A percentile compares a stretch with the other conserved stretches of the same genome.
These are phyloP conservation scores for Bicyclus anynana DNA, from an alignment of 1,140 invertebrate species.

Conservation along the genomic window DNA sequence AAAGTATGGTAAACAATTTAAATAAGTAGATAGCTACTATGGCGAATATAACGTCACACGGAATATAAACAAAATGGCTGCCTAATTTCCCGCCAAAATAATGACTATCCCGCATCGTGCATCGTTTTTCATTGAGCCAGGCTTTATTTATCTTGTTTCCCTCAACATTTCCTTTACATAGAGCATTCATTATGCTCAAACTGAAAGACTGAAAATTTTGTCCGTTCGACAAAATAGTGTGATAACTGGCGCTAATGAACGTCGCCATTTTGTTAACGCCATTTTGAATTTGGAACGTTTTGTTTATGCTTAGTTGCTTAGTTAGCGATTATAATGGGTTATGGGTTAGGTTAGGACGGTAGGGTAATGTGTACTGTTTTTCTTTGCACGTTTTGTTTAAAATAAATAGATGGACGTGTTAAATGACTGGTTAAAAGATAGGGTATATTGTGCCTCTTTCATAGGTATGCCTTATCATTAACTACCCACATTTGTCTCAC, in stretches of 20 bases:
- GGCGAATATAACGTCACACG: no score
- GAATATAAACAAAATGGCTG: constrained; percentile 40
- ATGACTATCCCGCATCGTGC: constrained; percentile 54
- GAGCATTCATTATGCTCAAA: constrained; percentile 60
- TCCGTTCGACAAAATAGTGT: constrained; percentile 73
- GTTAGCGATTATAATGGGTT: neutral
- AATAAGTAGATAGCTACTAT: no score
- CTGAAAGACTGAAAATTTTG: constrained; percentile 73
- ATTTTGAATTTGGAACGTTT: constrained; percentile 63
- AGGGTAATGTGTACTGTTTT: constrained; percentile 8
- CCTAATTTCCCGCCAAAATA: constrained; percentile 59
- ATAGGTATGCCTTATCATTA: no score
- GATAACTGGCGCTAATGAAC: constrained; percentile 69
- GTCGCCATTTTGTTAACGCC: constrained; percentile 53
- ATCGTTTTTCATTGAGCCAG: constrained; percentile 61
- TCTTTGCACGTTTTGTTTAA: neutral
- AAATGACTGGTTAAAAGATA: constrained; percentile 27
- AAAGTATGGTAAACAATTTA: no score
- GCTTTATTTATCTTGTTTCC: constrained; percentile 62
- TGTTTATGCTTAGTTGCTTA: constrained; percentile 37
- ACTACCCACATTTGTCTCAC: no score
- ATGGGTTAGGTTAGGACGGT: neutral
- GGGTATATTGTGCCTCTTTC: no score
- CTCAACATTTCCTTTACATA: constrained; percentile 62
- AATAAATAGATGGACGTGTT: neutral